These are phyloP conservation scores for Danionella dracula DNA, from an alignment of 2,797 vertebrate genomes.

Conservation along the genomic window DNA sequence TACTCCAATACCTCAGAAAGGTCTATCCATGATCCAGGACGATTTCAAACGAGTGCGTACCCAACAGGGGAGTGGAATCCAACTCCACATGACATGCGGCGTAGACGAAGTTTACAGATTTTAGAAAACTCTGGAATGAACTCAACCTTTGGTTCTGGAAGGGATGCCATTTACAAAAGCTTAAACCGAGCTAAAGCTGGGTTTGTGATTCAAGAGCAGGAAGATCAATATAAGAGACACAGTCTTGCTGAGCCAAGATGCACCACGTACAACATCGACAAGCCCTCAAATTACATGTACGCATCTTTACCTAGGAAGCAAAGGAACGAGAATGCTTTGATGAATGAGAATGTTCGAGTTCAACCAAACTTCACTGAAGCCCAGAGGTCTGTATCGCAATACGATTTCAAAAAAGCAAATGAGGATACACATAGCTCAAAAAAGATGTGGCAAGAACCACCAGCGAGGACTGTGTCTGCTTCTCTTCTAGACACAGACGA, in stretches of 20 bases:
- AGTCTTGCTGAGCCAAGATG: slow-evolving; percentile 69
- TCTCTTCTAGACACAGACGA: slow-evolving; percentile 63
- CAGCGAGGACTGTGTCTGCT: slow-evolving; percentile 75
- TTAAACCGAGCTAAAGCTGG: slow-evolving; percentile 66
- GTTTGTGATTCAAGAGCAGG: slow-evolving; percentile 57
- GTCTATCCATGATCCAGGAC: slow-evolving; percentile 62
- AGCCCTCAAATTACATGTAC: slow-evolving; percentile 53
- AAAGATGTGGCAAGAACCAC: slow-evolving; percentile 53
- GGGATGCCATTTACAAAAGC: slow-evolving; percentile 72
- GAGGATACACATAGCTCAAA: slow-evolving; percentile 30
- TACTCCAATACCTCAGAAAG: slow-evolving; percentile 70
- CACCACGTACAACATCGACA: slow-evolving; percentile 46
- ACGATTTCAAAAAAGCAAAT: slow-evolving; percentile 60
- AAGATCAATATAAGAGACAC: slow-evolving; percentile 66
- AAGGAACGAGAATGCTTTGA: slow-evolving; percentile 28
- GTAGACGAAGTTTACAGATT: slow-evolving; percentile 76
- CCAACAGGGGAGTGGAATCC: slow-evolving; percentile 62
- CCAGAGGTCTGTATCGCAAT: slow-evolving; percentile 70
- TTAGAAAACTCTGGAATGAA: slow-evolving; percentile 70
- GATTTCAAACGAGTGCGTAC: slow-evolving; percentile 48
- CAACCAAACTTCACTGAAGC: slow-evolving; percentile 61
- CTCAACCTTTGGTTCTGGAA: slow-evolving; percentile 56
- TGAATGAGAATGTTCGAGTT: slow-evolving; percentile 42
- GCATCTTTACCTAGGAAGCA: slow-evolving; percentile 48
- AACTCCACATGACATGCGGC: slow-evolving; percentile 57